Evolutionary conservation across 2,113 vertebrate species (phyloP).

Genomic region (Lepus timidus): DNA sequence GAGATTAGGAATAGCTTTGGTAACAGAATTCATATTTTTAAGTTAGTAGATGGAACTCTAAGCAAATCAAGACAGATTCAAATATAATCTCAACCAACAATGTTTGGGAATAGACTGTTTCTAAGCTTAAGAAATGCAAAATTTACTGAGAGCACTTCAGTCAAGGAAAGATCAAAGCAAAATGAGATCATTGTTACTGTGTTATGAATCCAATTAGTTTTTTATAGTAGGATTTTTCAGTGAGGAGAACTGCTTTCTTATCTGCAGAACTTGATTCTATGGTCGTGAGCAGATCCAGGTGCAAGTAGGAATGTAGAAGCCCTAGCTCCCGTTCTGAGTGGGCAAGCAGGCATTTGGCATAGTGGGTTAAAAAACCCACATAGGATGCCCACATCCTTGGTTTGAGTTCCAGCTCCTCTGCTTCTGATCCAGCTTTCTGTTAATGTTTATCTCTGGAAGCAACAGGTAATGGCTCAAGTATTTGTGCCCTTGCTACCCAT

Average conservation of each 20-base stretch:
- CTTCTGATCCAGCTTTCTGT: too few species aligned
- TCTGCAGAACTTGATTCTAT: background rate
- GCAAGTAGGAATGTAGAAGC: background rate
- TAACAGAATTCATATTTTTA: background rate
- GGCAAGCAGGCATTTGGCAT: too few species aligned
- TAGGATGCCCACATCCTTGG: too few species aligned
- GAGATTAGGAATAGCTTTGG: background rate
- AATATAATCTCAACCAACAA: background rate
- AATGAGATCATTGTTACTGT: background rate
- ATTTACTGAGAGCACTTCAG: background rate
- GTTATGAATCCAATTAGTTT: background rate
- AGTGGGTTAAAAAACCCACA: too few species aligned
- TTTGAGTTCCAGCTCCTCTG: too few species aligned
- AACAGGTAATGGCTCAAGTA: too few species aligned
- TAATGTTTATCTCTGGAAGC: too few species aligned
- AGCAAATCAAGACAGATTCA: background rate
- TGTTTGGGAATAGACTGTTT: background rate
- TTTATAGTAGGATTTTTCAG: background rate
- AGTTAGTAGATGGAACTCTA: background rate
- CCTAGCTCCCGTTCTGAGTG: background rate
- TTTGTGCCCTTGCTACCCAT: too few species aligned
- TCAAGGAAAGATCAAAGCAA: background rate
- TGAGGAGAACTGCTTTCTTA: background rate
- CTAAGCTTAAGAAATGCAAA: background rate
- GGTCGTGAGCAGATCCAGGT: background rate